Evolutionary conservation across 2,888 invertebrate species (phyloP).

Genomic region (Cheilosia vulpina): DNA sequence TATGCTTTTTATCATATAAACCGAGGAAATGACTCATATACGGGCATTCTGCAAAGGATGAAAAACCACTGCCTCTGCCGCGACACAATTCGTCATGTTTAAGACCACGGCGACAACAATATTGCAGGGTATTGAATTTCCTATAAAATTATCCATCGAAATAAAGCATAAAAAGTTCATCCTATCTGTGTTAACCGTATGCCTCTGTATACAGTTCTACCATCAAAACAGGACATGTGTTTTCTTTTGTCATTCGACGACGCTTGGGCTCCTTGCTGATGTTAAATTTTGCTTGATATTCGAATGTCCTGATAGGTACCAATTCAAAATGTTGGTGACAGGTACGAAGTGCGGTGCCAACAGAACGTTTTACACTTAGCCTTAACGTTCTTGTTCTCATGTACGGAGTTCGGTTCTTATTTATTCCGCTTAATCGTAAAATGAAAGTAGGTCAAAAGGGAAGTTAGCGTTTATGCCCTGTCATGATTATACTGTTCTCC

Average conservation of each 20-base stretch:
- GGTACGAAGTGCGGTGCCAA: slow-evolving; percentile 12
- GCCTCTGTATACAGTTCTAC: background rate
- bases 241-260: background rate
- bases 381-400: background rate
- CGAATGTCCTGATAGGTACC: slow-evolving; percentile 16
- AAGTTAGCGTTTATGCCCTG: slow-evolving; percentile 5
- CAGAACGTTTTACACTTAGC: slow-evolving; percentile 1
- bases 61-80: background rate
- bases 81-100: slow-evolving; percentile 26
- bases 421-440: slow-evolving; percentile 12
- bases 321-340: slow-evolving; percentile 18
- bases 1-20: no score
- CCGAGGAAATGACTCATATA: no score
- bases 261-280: background rate
- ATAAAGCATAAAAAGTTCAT: slow-evolving; percentile 12
- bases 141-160: slow-evolving; percentile 29
- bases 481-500: slow-evolving; percentile 7
- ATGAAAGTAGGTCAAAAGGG: background rate
- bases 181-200: background rate
- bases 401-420: slow-evolving; percentile 6
- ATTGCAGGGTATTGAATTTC: slow-evolving; percentile 11
- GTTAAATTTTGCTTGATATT: slow-evolving; percentile 9
- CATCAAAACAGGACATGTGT: slow-evolving; percentile 2
- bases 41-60: no score
- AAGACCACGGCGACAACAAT: background rate